A percentile compares a stretch with the other conserved stretches of the same genome.
phyloP scores from a whole-genome alignment of 2,113 vertebrate species.

The Dipodomys spectabilis region DNA sequence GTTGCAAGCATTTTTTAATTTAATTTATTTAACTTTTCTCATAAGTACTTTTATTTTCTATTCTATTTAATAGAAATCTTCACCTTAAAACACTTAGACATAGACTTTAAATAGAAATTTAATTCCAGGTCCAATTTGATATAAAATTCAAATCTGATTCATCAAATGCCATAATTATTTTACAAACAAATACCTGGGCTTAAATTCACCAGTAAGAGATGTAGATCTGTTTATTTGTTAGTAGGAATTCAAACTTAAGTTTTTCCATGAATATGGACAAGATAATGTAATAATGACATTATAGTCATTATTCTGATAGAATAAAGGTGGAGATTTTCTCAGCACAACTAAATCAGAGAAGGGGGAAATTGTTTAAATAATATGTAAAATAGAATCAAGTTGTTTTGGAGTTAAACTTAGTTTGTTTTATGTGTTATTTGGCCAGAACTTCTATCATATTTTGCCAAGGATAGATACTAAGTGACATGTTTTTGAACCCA shows the following conservation, averaged over 20 bases:
- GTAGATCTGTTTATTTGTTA: neutral
- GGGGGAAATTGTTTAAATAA: neutral
- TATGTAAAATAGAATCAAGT: neutral
- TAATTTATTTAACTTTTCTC: neutral
- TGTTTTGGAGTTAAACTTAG: neutral
- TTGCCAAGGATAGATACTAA: neutral
- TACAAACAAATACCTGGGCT: too few species aligned
- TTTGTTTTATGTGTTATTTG: neutral
- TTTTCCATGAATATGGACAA: neutral
- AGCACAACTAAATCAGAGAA: neutral
- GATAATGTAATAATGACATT: neutral
- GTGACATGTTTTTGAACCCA: conserved; percentile 8
- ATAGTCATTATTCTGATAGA: neutral
- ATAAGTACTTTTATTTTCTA: neutral
- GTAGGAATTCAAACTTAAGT: neutral
- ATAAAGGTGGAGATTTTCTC: neutral
- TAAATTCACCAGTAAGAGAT: neutral
- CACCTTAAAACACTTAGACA: neutral
- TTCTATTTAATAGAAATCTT: neutral
- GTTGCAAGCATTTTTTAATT: neutral
- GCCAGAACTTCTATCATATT: neutral
- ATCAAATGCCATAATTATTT: neutral
- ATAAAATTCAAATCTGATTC: neutral
- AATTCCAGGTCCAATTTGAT: neutral
- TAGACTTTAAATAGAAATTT: neutral